These are phyloP conservation scores for Bos taurus DNA, from an alignment of 2,113 vertebrate species.

Conservation along the genomic window DNA sequence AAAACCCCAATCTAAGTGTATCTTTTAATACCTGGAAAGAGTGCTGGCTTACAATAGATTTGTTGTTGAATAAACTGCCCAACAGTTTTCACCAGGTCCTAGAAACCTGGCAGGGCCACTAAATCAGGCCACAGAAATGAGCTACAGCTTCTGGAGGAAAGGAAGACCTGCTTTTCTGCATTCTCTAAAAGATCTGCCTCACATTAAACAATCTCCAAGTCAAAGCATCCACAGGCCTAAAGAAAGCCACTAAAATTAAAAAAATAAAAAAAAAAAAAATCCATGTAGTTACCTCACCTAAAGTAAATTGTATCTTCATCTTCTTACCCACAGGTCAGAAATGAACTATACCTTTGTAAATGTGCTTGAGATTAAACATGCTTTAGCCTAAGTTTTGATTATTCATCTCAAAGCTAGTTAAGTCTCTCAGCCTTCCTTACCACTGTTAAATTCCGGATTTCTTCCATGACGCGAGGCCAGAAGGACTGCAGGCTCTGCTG, in stretches of 20 bases:
- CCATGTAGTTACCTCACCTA: not conserved
- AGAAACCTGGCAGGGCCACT: constrained; percentile 5
- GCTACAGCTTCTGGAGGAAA: not conserved
- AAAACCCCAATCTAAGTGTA: not conserved
- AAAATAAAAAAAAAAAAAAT: not conserved
- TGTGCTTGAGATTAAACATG: constrained; percentile 19
- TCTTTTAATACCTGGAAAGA: constrained; percentile 13
- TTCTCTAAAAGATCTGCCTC: not conserved
- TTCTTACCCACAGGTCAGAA: not conserved
- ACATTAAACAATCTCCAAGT: constrained; percentile 6
- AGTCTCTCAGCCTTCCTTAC: constrained; percentile 77
- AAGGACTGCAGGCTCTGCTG: constrained; percentile 98
- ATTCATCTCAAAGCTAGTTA: not conserved
- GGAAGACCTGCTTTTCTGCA: not conserved
- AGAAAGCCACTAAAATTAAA: not conserved
- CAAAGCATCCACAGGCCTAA: not conserved
- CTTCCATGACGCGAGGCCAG: constrained; percentile 98
- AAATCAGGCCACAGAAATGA: constrained; percentile 4
- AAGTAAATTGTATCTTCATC: constrained; percentile 4
- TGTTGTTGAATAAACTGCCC: not conserved
- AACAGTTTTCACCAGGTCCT: not conserved
- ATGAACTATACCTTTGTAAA: not conserved
- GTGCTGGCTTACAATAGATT: not conserved
- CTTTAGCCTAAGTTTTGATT: not conserved
- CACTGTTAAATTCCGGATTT: constrained; percentile 96